Conservation (phyloP, 2,797 vertebrate genomes). For the Brotula barbata region DNA sequence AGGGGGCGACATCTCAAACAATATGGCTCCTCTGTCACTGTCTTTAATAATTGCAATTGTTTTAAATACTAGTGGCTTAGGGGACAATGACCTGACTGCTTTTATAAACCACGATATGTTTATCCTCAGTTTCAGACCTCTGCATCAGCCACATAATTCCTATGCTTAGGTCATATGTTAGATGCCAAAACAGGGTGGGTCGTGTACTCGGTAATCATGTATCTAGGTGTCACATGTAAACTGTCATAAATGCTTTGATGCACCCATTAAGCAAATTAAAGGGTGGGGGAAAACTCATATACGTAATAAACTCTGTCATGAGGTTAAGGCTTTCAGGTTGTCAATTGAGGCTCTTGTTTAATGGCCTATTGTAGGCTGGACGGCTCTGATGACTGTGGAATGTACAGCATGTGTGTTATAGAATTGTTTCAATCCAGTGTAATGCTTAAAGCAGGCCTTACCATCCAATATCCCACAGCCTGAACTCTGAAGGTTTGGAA, state of each 20-base stretch:
- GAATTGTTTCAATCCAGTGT: slow-evolving; percentile 22
- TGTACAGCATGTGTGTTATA: slow-evolving; percentile 14
- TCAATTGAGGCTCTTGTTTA: slow-evolving; percentile 28
- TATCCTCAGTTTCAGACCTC: slow-evolving; percentile 30
- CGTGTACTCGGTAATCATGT: slow-evolving; percentile 25
- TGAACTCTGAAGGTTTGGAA: slow-evolving; percentile 52
- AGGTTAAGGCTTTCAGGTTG: slow-evolving; percentile 33
- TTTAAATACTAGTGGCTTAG: too few species aligned
- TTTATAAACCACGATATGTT: slow-evolving; percentile 21
- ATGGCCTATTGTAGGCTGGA: slow-evolving; percentile 9
- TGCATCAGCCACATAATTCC: slow-evolving; percentile 54
- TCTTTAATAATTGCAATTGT: too few species aligned
- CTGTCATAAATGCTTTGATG: slow-evolving; percentile 28
- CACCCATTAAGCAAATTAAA: slow-evolving; percentile 42
- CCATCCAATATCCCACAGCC: slow-evolving; percentile 27
- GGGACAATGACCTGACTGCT: slow-evolving; percentile 42
- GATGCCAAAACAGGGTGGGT: slow-evolving; percentile 56
- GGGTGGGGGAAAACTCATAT: slow-evolving; percentile 22
- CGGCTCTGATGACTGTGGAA: slow-evolving; percentile 23
- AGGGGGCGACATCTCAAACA: slow-evolving; percentile 2
- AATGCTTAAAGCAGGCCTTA: slow-evolving; percentile 35
- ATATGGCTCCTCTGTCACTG: slow-evolving; percentile 11
- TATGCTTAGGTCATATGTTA: too few species aligned
- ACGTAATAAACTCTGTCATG: slow-evolving; percentile 11
- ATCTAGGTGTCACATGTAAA: slow-evolving; percentile 33